phyloP scores from a whole-genome alignment of 2,888 invertebrate genomes.

The Melanophora roralis region DNA sequence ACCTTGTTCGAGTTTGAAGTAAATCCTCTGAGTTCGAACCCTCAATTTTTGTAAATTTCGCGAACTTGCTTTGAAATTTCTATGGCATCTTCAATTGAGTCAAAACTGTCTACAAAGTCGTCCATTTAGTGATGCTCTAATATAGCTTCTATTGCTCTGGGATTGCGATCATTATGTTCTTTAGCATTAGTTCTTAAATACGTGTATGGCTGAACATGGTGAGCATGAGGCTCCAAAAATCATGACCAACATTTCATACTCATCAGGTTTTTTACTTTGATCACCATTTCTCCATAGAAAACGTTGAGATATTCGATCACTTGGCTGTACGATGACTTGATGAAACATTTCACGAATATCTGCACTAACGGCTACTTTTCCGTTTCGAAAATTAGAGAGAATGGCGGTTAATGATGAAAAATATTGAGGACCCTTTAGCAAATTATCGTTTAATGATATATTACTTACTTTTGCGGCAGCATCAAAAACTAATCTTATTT shows the following conservation, averaged over 20 bases:
- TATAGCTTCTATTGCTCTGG: constrained; percentile 40
- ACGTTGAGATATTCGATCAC: constrained; percentile 43
- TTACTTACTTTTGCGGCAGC: constrained; percentile 67
- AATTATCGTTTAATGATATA: constrained; percentile 53
- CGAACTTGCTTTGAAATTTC: constrained; percentile 22
- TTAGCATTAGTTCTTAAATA: constrained; percentile 14
- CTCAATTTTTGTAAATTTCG: constrained; percentile 33
- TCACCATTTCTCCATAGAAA: constrained; percentile 51
- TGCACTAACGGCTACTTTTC: neutral
- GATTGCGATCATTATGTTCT: constrained; percentile 18
- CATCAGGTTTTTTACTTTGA: constrained; percentile 12
- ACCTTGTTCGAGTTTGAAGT: constrained; percentile 39
- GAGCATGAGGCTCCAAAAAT: too few species aligned
- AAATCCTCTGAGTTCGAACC: constrained; percentile 41
- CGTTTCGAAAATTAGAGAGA: neutral
- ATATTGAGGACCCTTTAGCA: constrained; percentile 68
- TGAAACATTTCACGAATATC: constrained; percentile 48
- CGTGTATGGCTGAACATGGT: constrained; percentile 40
- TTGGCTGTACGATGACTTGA: constrained; percentile 64
- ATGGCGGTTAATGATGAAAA: constrained; percentile 59
- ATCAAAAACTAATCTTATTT: constrained; percentile 68
- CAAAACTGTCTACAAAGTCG: constrained; percentile 54
- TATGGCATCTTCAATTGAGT: constrained; percentile 31
- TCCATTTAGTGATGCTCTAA: constrained; percentile 48
- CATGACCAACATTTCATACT: constrained; percentile 48